Conservation (phyloP, 2,113 vertebrate genomes). For the Mastomys coucha region DNA sequence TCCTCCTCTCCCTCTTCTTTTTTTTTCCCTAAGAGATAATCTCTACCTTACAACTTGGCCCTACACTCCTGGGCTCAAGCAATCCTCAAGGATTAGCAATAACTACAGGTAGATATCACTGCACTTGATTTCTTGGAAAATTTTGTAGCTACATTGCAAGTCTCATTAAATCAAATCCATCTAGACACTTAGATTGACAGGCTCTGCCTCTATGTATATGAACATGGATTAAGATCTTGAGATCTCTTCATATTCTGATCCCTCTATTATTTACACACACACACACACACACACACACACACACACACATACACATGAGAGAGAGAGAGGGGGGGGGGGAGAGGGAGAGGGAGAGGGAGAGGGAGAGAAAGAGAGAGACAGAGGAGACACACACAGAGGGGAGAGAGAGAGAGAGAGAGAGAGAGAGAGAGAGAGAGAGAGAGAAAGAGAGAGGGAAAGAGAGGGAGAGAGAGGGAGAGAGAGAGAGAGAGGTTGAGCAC, state of each 20-base stretch:
- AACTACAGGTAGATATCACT: fast-evolving
- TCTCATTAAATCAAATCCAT: background rate
- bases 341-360: too few relatives aligned
- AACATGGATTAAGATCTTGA: background rate
- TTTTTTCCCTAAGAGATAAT: background rate
- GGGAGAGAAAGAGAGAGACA: too few relatives aligned
- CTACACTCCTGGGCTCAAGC: background rate
- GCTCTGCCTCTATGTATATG: background rate
- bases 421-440: too few relatives aligned
- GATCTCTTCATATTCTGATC: background rate
- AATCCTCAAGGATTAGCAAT: background rate
- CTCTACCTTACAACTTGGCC: background rate
- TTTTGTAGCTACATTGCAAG: background rate
- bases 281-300: background rate
- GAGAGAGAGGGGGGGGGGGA: too few relatives aligned
- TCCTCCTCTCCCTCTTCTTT: too few relatives aligned
- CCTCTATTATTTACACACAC: background rate
- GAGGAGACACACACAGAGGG: too few relatives aligned
- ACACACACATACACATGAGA: background rate
- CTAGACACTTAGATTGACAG: background rate
- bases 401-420: too few relatives aligned
- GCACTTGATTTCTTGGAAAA: background rate
- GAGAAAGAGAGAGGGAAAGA: too few relatives aligned
- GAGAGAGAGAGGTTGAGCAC: background rate
- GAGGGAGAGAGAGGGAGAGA: background rate